Evolutionary conservation across 1,140 invertebrate genomes (phyloP).

Genomic region (Drosophila tani): DNA sequence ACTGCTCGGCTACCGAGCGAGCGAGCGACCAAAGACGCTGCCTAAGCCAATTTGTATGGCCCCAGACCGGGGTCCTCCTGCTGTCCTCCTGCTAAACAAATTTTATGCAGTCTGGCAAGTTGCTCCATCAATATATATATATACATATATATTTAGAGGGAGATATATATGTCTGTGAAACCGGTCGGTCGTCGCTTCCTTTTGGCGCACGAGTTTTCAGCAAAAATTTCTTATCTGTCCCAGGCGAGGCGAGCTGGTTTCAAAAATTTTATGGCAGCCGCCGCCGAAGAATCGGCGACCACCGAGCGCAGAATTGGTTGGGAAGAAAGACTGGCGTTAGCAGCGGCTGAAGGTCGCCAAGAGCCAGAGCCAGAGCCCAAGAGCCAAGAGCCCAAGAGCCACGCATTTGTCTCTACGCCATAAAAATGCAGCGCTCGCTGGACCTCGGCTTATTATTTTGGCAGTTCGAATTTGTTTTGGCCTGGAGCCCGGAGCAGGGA

Average conservation of each 20-base stretch:
- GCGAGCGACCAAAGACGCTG: constrained; percentile 10
- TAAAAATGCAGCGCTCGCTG: constrained; percentile 30
- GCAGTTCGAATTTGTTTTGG: constrained; percentile 82
- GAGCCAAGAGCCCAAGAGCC: constrained; percentile 1
- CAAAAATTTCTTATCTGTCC: constrained; percentile 79
- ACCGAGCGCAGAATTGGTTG: constrained; percentile 6
- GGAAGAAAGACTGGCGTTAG: constrained; percentile 27
- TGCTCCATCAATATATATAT: constrained; percentile 50
- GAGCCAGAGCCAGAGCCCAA: too few relatives aligned
- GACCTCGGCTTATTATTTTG: constrained; percentile 75
- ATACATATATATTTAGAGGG: background rate
- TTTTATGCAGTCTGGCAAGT: constrained; percentile 68
- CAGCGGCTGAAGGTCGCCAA: constrained; percentile 2
- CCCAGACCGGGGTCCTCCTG: background rate
- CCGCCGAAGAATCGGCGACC: constrained; percentile 10
- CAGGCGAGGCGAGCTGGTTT: constrained; percentile 34
- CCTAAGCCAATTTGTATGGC: constrained; percentile 75
- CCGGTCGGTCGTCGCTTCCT: constrained; percentile 53
- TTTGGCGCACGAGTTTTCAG: constrained; percentile 80
- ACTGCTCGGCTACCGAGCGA: constrained; percentile 69
- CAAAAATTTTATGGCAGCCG: constrained; percentile 76
- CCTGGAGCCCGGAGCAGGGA: constrained; percentile 34
- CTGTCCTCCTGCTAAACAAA: constrained; percentile 55
- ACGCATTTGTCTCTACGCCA: constrained; percentile 38
- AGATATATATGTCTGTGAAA: constrained; percentile 30